Conservation (phyloP, 2,797 vertebrate genomes). For the Pseudopleuronectes americanus region DNA sequence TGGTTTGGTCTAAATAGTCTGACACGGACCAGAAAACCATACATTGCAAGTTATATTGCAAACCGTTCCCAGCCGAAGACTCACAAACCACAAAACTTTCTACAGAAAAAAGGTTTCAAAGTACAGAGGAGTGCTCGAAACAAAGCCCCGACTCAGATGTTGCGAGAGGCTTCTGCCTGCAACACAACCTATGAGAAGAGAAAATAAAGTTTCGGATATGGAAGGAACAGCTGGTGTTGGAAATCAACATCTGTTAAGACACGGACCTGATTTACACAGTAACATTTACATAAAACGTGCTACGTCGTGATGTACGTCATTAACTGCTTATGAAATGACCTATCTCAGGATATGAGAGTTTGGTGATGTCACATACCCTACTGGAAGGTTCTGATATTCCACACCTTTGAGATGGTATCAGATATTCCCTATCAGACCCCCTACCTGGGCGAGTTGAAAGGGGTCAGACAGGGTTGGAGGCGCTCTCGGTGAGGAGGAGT, state of each 20-base stretch:
- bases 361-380: not conserved
- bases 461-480: conserved; percentile 17
- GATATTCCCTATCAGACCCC: not conserved
- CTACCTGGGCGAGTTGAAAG: conserved; percentile 12
- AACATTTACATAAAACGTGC: no score
- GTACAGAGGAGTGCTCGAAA: not conserved
- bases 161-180: not conserved
- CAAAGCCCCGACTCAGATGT: not conserved
- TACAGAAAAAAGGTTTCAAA: no score
- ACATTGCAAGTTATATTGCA: no score
- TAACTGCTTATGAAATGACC: not conserved
- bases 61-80: no score
- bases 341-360: not conserved
- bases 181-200: not conserved
- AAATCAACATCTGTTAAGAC: not conserved
- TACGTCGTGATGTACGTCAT: not conserved
- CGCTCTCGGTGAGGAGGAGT: conserved; percentile 17
- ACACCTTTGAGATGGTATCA: conserved; percentile 6
- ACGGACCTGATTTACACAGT: no score
- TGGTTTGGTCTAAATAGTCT: no score
- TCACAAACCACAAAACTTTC: no score
- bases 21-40: no score
- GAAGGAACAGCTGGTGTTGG: not conserved
- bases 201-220: not conserved
- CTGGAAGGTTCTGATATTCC: not conserved